Evolutionary conservation across 1,140 invertebrate species (phyloP), one percentile per base, ranked within the genome.

Genomic region (Agraylea sexmaculata): DNA sequence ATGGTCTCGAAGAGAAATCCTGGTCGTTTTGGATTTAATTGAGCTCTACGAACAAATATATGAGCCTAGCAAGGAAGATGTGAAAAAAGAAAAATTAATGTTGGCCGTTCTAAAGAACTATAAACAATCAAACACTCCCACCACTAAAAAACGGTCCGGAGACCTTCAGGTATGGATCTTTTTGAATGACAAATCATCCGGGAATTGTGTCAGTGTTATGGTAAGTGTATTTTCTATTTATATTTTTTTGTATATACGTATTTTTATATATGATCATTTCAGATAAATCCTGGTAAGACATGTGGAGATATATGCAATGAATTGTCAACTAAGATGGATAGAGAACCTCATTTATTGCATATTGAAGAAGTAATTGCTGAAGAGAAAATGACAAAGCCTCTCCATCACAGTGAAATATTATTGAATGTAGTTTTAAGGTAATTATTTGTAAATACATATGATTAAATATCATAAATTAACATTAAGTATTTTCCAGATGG

Each of bases 101-200:
- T 53, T 81, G 18, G 64, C 74, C 42, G 75, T 82, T 2, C 58
- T 87, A 7, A 71, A 80, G 54, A 71, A 75, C 37, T 77, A 80
- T 55, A 70, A 80, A 40, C 60, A 64, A n/a, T 66, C 68, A 0
- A 53, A 60, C 1, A 60, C 65, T 2, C 61, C 67, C 2, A 62
- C 72, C 19, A 61, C 72, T 0, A 67, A 69, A 0, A 79, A 79
- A 49, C 73, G 74, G 0, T 82, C 82, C 0, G 84, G 84, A 0
- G 82, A 88, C 54, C 69, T 89, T 16, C 75, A 78, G 54, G 71
- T 86, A n/a, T 87, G 83, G 81, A 74, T 88, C 44, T 77, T 81
- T 53, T 62, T 81, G 2, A 53, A 66, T 10, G 63, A 69, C 58
- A 28, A 71, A 53, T 52, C 58, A 66, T 43, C 54, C 15, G 74